Base-by-base conservation (phyloP, 2,888 invertebrate species). In the Scaptomyza polygonia region DNA sequence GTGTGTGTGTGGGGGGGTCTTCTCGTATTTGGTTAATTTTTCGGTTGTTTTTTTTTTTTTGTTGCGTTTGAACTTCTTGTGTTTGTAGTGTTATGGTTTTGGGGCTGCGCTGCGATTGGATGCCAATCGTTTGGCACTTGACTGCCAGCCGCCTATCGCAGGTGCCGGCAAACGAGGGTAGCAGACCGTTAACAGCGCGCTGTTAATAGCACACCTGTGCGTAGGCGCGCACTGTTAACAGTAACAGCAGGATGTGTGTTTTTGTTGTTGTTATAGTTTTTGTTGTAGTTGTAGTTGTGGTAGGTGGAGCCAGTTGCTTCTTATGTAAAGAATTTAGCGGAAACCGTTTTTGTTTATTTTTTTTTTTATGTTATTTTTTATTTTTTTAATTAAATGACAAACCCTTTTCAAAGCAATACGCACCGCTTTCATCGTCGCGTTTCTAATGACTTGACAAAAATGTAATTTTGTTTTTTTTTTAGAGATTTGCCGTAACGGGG, bases 81-180 rank as follows among this genome's bases (percentile, higher is more conserved):
- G n/a, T 32, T 32, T 48, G 3, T n/a, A 32, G n/a, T 48, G 48
- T 18, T 48, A n/a, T 44, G 53, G 39, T 49, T 48, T 75, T 74
- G 83, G 82, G 64, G 70, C 84, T 78, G 71, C 39, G 61, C 68
- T 83, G 75, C 70, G 67, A 84, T 84, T 84, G 83, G 83, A 77
- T 62, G 68, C 64, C 68, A 55, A 36, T 16, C 53, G 65, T 47
- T 59, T 75, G 67, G 76, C 51, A 32, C 52, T 75, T 64, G 49
- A 9, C 64, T 54, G 67, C 59, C 69, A 76, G 84, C 86, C 81
- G 84, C 83, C 86, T 86, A 86, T 83, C 86, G 86, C 86, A 83
- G 83, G 86, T 86, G 86, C 85, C 72, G 64, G 47, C 67, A 62
- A 64, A 62, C 66, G 83, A 83, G 86, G 82, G 73, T 80, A 68